Evolutionary conservation across 1,140 invertebrate genomes (phyloP).

Genomic region (Drosophila micromelanica): DNA sequence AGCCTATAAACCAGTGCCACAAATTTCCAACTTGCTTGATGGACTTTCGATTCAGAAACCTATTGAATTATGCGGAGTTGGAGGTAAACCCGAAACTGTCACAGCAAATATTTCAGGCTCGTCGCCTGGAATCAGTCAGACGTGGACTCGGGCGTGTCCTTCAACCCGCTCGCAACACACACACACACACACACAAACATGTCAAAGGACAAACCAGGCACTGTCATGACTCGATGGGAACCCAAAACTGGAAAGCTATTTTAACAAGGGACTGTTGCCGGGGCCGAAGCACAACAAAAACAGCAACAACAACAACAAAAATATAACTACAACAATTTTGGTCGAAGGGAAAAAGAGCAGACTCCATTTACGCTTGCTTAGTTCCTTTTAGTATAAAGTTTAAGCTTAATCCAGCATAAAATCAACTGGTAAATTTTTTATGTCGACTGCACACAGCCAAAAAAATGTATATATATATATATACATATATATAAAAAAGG

Average conservation of each 20-base stretch:
- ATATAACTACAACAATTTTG: constrained; percentile 10
- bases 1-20: constrained; percentile 52
- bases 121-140: constrained; percentile 65
- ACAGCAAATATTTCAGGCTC: constrained; percentile 61
- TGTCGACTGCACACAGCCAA: constrained; percentile 47
- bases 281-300: constrained; percentile 32
- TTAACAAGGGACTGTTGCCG: constrained; percentile 69
- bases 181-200: constrained; percentile 36
- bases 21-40: constrained; percentile 62
- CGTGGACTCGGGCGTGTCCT: constrained; percentile 55
- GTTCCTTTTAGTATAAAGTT: constrained; percentile 82
- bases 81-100: constrained; percentile 59
- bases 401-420: constrained; percentile 83
- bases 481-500: constrained; percentile 30
- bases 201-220: constrained; percentile 42
- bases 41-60: constrained; percentile 61
- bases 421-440: constrained; percentile 84
- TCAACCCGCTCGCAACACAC: constrained; percentile 37
- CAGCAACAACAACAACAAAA: constrained; percentile 26
- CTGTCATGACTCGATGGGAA: constrained; percentile 51
- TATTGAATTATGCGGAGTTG: constrained; percentile 52
- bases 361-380: constrained; percentile 83
- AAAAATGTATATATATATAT: constrained; percentile 16
- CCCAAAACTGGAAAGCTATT: constrained; percentile 67
- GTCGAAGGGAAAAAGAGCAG: constrained; percentile 28